Conservation (phyloP, 2,797 vertebrate species). For the Microhierax caerulescens region DNA sequence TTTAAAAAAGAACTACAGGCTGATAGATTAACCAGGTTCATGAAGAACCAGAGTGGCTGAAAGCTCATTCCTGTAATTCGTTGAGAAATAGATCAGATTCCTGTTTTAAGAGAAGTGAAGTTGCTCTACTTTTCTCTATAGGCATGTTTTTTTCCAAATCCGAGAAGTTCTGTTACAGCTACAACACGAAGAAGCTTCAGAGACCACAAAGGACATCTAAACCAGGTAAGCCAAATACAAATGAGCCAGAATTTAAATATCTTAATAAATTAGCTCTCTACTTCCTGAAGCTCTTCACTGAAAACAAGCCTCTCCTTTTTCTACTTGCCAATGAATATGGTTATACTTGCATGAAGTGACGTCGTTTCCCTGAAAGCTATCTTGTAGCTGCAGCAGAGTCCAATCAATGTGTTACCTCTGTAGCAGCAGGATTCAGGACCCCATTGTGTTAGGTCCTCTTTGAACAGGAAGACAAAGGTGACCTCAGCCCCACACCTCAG, state of each 20-base stretch:
- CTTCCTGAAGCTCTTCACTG: background rate
- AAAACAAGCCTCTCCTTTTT: background rate
- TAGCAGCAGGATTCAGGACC: background rate
- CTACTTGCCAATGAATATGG: background rate
- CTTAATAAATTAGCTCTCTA: background rate
- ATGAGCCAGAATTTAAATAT: background rate
- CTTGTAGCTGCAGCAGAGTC: background rate
- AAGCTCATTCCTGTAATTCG: background rate
- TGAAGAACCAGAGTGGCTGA: background rate
- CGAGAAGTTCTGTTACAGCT: background rate
- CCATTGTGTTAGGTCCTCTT: background rate
- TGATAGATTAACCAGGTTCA: background rate
- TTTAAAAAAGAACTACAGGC: background rate
- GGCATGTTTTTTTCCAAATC: background rate
- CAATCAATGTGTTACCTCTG: background rate
- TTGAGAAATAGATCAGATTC: background rate
- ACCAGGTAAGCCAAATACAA: background rate
- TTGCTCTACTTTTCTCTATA: background rate
- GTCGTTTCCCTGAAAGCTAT: background rate
- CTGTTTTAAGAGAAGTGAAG: background rate
- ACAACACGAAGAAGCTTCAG: background rate
- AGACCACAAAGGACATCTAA: background rate
- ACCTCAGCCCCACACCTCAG: background rate
- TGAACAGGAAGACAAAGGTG: conserved; percentile 8
- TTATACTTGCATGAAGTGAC: background rate